Base-by-base conservation (phyloP, 23 tunicate genomes). In the Corella eumyota region DNA sequence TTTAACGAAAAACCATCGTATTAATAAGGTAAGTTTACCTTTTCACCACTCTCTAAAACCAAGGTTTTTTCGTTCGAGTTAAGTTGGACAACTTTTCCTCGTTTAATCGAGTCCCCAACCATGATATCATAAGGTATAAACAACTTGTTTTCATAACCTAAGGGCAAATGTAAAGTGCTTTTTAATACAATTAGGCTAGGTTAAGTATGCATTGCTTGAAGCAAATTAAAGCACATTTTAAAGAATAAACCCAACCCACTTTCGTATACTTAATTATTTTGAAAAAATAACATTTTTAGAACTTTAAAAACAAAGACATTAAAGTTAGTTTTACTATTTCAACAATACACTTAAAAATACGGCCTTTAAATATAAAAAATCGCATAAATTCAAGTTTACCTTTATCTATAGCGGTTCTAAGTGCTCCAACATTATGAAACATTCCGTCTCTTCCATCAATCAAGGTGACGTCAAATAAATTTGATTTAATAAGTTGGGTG, bases 361-460 rank as follows among this genome's bases (percentile, higher is more conserved):
- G 21, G 9, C 7, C 19, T 17, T 54, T 44, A 44, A 44, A 44
- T 44, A 44, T 13, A 44, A 11, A 44, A 11, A 11, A 44, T n/a
- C n/a, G n/a, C n/a, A n/a, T n/a, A n/a, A n/a, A n/a, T n/a, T n/a
- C n/a, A n/a, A n/a, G n/a, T 54, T 66, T 58, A 65, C 82, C 33
- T 47, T 58, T 54, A 2, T 66, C 78, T 1, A 78, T 88, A 13
- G 51, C 60, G 19, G 72, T n/a, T 30, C 96, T 64, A 28, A 88
- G 61, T 45, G 96, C 88, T 5, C 88, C 96, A 47, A 88, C 60
- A 56, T 66, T 74, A 61, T 88, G 87, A 55, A 88, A 56, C 68
- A 88, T 20, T 23, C 63, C 76, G 40, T 88, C 96, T 38, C 58
- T 57, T 11, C 81, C 88, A 66, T 88, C 80, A 37, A 88, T 68